Conservation (phyloP, 2,113 vertebrate species). For the Microcebus murinus region DNA sequence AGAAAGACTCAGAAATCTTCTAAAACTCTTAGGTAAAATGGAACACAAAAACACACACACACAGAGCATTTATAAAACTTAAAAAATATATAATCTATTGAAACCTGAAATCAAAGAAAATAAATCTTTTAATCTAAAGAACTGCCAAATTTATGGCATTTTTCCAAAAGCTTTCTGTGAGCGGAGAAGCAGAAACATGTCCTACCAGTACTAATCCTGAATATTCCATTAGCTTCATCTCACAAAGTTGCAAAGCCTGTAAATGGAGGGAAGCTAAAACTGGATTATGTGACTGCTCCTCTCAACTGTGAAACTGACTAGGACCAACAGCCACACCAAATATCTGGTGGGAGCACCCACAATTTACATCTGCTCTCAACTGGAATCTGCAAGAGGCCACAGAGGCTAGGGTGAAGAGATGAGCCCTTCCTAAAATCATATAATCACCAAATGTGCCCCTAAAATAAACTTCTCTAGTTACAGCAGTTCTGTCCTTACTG, state of each 20-base stretch:
- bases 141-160: background rate
- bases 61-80: background rate
- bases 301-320: background rate
- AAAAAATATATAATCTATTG: background rate
- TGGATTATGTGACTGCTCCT: background rate
- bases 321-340: background rate
- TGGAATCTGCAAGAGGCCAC: background rate
- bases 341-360: background rate
- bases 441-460: background rate
- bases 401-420: background rate
- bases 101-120: background rate
- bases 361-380: background rate
- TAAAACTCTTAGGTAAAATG: background rate
- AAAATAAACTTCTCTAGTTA: background rate
- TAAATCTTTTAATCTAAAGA: background rate
- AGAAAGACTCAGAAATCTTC: background rate
- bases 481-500: background rate
- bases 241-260: background rate
- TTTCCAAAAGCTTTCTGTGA: background rate
- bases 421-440: background rate
- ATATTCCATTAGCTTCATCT: background rate
- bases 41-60: too few species aligned
- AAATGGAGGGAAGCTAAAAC: background rate
- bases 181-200: background rate
- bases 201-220: background rate